These are phyloP conservation scores for Drosophila funebris DNA, from an alignment of 1,140 invertebrate genomes.

Conservation along the genomic window DNA sequence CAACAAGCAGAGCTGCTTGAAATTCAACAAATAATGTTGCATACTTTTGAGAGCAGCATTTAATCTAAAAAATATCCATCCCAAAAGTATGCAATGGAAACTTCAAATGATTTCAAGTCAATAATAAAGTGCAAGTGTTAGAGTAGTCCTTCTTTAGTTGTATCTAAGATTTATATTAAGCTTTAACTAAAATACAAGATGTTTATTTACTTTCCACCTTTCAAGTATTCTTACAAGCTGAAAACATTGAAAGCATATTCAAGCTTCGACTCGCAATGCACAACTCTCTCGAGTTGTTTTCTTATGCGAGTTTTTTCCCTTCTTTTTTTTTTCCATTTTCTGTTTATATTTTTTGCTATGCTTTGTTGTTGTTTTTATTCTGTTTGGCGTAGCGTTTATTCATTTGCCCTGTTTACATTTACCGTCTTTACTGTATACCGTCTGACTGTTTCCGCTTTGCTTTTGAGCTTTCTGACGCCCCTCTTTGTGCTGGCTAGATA, in stretches of 20 bases:
- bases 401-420: background rate
- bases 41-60: background rate
- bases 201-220: no score
- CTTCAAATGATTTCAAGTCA: no score
- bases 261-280: background rate
- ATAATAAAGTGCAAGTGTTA: background rate
- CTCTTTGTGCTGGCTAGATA: background rate
- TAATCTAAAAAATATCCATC: background rate
- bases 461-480: conserved; percentile 34
- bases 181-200: no score
- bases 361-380: conserved; percentile 4
- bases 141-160: background rate
- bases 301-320: background rate
- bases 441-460: conserved; percentile 39
- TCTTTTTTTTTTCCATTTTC: background rate
- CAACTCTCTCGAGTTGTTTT: background rate
- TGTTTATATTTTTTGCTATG: background rate
- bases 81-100: background rate
- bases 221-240: background rate
- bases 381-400: background rate
- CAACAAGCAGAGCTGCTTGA: no score
- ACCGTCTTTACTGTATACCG: conserved; percentile 6
- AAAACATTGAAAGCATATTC: background rate
- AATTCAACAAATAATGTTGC: background rate
- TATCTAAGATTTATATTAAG: no score